Evolutionary conservation across 2,888 invertebrate genomes (phyloP).

Genomic region (Ceramica pisi): DNA sequence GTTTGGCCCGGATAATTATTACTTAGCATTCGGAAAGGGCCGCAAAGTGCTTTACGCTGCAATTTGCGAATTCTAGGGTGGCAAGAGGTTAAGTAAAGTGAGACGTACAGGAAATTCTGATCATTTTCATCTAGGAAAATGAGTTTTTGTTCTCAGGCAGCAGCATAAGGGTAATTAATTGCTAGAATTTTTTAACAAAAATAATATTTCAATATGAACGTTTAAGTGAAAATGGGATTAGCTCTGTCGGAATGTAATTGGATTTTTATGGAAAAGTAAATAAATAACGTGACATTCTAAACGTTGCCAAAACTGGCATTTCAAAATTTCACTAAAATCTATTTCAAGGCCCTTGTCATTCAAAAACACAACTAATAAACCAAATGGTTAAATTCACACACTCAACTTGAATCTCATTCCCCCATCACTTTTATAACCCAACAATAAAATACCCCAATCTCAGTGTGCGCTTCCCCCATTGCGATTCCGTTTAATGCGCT

Average conservation of each 20-base stretch:
- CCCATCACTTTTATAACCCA: slow-evolving; percentile 28
- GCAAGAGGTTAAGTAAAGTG: slow-evolving; percentile 59
- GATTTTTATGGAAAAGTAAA: too few relatives aligned
- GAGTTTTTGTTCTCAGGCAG: too few relatives aligned
- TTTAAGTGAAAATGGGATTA: too few relatives aligned
- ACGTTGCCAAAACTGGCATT: too few relatives aligned
- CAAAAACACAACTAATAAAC: background rate
- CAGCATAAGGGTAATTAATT: too few relatives aligned
- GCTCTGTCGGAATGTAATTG: too few relatives aligned
- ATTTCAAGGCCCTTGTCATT: background rate
- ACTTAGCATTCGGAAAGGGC: slow-evolving; percentile 65
- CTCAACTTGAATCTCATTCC: slow-evolving; percentile 24
- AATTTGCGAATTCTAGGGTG: slow-evolving; percentile 66
- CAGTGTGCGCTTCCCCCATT: slow-evolving; percentile 53
- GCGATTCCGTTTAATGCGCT: slow-evolving; percentile 67
- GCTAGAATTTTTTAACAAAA: too few relatives aligned
- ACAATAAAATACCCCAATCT: slow-evolving; percentile 45
- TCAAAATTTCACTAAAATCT: background rate
- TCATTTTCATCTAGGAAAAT: too few relatives aligned
- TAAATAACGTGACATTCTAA: too few relatives aligned
- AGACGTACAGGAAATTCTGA: slow-evolving; percentile 38
- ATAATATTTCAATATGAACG: too few relatives aligned
- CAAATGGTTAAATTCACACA: slow-evolving; percentile 19
- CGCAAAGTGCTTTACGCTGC: slow-evolving; percentile 68
- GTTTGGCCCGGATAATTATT: slow-evolving; percentile 65